Evolutionary conservation across 2,888 invertebrate genomes (phyloP), one percentile per base, ranked within the genome.

Genomic region (Andrena minutula): DNA sequence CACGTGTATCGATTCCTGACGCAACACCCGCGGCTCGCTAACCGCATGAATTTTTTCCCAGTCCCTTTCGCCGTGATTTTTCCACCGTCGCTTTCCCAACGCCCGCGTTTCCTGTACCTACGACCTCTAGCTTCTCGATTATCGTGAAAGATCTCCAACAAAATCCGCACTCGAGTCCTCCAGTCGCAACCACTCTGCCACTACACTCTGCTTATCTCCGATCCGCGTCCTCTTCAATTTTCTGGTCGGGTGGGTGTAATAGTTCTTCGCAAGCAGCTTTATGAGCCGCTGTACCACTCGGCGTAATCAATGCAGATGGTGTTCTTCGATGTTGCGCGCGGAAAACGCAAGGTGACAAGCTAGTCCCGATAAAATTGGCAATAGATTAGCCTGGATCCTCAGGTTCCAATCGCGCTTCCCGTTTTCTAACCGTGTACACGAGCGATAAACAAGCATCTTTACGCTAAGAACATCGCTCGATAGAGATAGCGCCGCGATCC

Each of bases 1-100:
- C 82, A 30, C 64, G 70, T 56, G 32, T 58, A 65, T 32, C 69
- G 68, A 73, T 72, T 60, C 53, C 74, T 32, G 35, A 35, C 26
- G 58, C 23, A 51, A 51, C 76, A 60, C 64, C 64, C 8, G 63
- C 1, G 10, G 20, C 61, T 51, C 47, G 63, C 20, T 2, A 26
- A 47, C 41, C 30, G 47, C 60, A 30, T 7, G 35, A n/a, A 51
- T 26, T 35, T 58, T 68, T 65, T 65, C 4, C 53, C 49, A 35
- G 51, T 12, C 26, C 10, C 30, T 35, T 65, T 70, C 41, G 10
- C 41, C 12, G 30, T 12, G 41, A 56, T 51, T 64, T 58, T 63
- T 56, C 20, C 32, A 10, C 26, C 1, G 51, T 20, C 53, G 30
- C 56, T 26, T 56, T 56, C 23, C 10, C 20, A 56, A 56, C 23